Evolutionary conservation across 64 coral and sea anemone species (phyloP).

Genomic region (Pachyseris speciosa): DNA sequence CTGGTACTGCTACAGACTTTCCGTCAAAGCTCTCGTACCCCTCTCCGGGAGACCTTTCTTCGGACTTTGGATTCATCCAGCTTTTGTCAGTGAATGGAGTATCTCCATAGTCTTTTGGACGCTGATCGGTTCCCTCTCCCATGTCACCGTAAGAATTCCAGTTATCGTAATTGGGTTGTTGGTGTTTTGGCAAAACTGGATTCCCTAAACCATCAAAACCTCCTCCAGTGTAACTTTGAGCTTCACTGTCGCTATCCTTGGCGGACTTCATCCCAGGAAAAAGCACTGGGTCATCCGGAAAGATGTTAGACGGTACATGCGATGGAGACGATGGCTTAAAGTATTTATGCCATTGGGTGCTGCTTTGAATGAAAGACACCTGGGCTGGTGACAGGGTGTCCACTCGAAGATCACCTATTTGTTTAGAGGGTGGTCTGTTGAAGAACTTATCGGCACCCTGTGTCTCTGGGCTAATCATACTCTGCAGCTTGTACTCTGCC

Average conservation of each 20-base stretch:
- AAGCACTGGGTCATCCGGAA: slow-evolving; percentile 68
- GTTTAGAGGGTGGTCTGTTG: not conserved
- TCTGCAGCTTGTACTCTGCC: slow-evolving; percentile 79
- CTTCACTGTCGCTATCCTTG: not conserved
- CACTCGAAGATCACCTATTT: slow-evolving; percentile 36
- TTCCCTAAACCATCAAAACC: not conserved
- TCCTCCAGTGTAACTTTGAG: not conserved
- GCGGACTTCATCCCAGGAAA: slow-evolving; percentile 22
- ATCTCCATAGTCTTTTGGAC: slow-evolving; percentile 11
- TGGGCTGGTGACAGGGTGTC: slow-evolving; percentile 70
- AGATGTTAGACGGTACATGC: slow-evolving; percentile 18
- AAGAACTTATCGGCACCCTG: slow-evolving; percentile 41
- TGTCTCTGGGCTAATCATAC: slow-evolving; percentile 80
- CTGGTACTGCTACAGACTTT: slow-evolving; percentile 15
- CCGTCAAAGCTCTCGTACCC: slow-evolving; percentile 36
- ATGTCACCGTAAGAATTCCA: slow-evolving; percentile 7
- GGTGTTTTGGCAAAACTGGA: not conserved
- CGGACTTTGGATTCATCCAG: slow-evolving; percentile 39
- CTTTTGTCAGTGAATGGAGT: slow-evolving; percentile 30
- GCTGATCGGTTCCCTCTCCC: not conserved
- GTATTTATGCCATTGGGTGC: slow-evolving; percentile 72
- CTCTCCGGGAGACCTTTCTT: not conserved
- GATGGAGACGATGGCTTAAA: slow-evolving; percentile 21
- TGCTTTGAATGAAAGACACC: slow-evolving; percentile 61
- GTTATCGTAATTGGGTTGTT: not conserved